These are phyloP conservation scores for Acanthococcus lagerstroemiae DNA, from an alignment of 2,888 invertebrate genomes.

Conservation along the genomic window DNA sequence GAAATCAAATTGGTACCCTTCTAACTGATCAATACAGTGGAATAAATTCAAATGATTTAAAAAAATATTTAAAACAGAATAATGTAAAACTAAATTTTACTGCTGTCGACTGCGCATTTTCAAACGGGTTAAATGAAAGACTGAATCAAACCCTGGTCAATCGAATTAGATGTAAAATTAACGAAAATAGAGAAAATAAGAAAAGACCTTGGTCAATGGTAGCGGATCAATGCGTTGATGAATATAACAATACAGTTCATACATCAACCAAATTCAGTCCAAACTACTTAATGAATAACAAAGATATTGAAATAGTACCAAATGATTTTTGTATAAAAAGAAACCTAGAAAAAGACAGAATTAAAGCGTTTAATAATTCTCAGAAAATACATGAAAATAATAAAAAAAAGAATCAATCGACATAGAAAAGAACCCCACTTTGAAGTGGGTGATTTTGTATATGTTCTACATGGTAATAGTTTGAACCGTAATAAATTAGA, in stretches of 20 bases:
- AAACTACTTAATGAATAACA: neutral
- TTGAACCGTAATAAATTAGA: neutral
- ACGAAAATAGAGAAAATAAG: neutral
- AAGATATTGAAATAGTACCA: neutral
- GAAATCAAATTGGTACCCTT: constrained; percentile 31
- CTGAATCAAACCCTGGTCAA: no score
- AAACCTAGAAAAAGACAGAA: neutral
- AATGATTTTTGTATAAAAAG: neutral
- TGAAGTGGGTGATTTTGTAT: neutral
- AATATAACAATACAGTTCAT: neutral
- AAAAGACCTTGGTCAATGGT: neutral
- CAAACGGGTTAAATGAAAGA: no score
- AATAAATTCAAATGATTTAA: constrained; percentile 33
- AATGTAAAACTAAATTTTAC: constrained; percentile 34
- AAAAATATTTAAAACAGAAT: constrained; percentile 35
- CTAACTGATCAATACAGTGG: neutral
- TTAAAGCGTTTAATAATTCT: neutral
- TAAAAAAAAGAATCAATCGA: neutral
- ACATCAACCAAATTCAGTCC: neutral
- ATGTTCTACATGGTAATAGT: neutral
- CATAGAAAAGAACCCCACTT: neutral
- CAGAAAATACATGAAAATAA: neutral
- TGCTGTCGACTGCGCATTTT: no score
- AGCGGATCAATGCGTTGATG: neutral
- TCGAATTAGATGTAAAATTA: no score